phyloP scores from a whole-genome alignment of 2,113 vertebrate genomes.

The Brachyhypopomus gauderio region DNA sequence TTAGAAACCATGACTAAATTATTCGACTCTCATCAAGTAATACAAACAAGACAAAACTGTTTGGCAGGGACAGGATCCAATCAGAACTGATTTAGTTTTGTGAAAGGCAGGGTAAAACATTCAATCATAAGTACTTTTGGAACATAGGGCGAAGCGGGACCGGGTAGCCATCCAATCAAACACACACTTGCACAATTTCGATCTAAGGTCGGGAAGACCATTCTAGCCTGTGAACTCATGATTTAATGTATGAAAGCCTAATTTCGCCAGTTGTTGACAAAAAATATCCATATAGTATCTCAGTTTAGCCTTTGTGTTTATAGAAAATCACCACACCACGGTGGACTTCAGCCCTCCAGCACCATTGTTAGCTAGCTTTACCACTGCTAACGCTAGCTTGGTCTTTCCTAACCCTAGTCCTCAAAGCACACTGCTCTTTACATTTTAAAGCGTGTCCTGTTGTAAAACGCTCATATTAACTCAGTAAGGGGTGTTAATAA shows the following conservation, averaged over 20 bases:
- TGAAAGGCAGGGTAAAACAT: slow-evolving; percentile 8
- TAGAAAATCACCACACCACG: no score
- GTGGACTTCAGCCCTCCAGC: no score
- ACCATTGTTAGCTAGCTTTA: no score
- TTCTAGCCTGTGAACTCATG: background rate
- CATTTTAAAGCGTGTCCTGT: background rate
- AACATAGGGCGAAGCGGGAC: background rate
- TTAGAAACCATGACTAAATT: no score
- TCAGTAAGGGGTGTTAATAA: background rate
- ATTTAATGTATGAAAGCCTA: no score
- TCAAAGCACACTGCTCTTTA: background rate
- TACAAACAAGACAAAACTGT: no score
- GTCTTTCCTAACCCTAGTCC: background rate
- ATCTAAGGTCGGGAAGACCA: background rate
- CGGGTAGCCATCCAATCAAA: slow-evolving; percentile 16
- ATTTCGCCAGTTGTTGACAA: no score
- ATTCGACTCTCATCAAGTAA: no score
- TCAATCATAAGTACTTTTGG: background rate
- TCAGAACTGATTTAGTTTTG: background rate
- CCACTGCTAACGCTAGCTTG: no score
- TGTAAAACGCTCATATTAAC: background rate
- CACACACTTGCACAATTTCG: background rate
- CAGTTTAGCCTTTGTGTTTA: no score
- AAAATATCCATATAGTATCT: no score
- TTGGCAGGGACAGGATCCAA: background rate